A percentile compares a stretch with the other conserved stretches of the same genome.
These are phyloP conservation scores for crab-eating macaque (Macaca fascicularis) DNA, from an alignment of 2,113 vertebrate genomes.

Conservation along the genomic window T2T-MFA8v1.1 NC_088386.1:48500501-48501000, in stretches of 20 bases:
- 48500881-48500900: not conserved
- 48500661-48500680: not conserved
- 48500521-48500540: not conserved
- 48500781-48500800: not conserved
- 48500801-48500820: conserved; percentile 11
- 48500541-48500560: not conserved
- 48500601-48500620: not conserved
- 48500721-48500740: not conserved
- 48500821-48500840: conserved; percentile 7
- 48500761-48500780: not conserved
- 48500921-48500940: not conserved
- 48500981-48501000: not conserved
- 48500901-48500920: too few relatives aligned
- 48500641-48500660: not conserved
- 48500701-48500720: not conserved
- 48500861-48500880: not conserved
- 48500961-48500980: too few relatives aligned
- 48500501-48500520: not conserved
- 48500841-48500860: not conserved
- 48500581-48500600: not conserved
- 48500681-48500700: not conserved
- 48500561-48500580: not conserved
- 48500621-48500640: not conserved
- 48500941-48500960: too few relatives aligned
- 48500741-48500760: not conserved